Percentiles rank a stretch among this genome's conserved stretches.
Conservation (phyloP, 2,113 vertebrate genomes). For the Nothoprocta pentlandii region DNA sequence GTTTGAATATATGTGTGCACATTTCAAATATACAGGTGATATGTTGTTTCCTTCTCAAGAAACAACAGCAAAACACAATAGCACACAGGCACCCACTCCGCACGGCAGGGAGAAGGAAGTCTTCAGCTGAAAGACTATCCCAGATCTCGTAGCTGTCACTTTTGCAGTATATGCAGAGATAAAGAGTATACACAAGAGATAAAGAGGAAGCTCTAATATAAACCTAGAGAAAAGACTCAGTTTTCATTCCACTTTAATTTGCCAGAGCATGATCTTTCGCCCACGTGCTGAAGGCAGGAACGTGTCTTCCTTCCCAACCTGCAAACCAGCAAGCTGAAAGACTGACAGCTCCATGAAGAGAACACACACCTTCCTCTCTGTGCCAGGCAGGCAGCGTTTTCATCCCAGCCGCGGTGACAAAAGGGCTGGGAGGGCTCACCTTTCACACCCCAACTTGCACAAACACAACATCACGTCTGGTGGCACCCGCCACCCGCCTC, state of each 20-base stretch:
- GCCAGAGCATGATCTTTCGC: constrained; percentile 78
- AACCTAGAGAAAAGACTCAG: constrained; percentile 56
- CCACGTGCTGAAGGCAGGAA: constrained; percentile 6
- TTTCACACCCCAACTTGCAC: constrained; percentile 29
- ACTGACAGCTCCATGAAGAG: constrained; percentile 43
- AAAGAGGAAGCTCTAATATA: neutral
- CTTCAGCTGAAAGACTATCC: constrained; percentile 10
- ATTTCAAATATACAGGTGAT: neutral
- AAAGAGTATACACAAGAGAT: neutral
- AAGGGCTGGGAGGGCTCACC: constrained; percentile 20
- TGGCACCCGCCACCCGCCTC: too few relatives aligned
- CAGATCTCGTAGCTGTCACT: constrained; percentile 73
- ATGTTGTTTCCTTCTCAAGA: neutral
- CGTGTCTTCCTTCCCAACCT: constrained; percentile 28
- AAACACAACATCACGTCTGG: neutral
- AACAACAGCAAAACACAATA: neutral
- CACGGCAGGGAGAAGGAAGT: neutral
- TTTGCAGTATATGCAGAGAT: constrained; percentile 32
- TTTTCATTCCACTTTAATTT: constrained; percentile 86
- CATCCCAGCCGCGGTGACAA: constrained; percentile 24
- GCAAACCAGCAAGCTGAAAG: constrained; percentile 49
- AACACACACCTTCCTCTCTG: constrained; percentile 1
- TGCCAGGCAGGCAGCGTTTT: constrained; percentile 43
- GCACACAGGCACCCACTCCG: neutral
- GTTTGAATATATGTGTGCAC: neutral